These are phyloP conservation scores for Enteromius treurensis DNA, from an alignment of 2,797 vertebrate genomes.

Conservation along the genomic window DNA sequence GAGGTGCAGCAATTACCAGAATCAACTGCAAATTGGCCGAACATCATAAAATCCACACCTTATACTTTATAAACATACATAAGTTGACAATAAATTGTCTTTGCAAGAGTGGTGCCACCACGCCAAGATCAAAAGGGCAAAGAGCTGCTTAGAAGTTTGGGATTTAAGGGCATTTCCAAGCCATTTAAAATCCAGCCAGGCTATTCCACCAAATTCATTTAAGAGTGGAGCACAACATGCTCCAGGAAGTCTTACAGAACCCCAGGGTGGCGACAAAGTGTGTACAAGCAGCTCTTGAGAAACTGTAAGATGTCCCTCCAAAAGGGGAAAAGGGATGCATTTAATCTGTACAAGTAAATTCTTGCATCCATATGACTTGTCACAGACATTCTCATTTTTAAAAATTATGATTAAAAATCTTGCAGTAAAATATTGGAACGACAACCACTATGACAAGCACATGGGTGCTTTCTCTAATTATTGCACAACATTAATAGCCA, in stretches of 20 bases:
- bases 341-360: not conserved
- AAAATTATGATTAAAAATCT: no score
- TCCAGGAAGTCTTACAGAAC: not conserved
- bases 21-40: not conserved
- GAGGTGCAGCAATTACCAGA: not conserved
- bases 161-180: not conserved
- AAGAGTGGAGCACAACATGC: not conserved
- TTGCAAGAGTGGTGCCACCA: not conserved
- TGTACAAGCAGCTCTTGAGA: not conserved
- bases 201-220: not conserved
- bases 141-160: not conserved
- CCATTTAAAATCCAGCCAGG: not conserved
- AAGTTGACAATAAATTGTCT: not conserved
- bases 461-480: not conserved
- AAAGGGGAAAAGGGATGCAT: not conserved
- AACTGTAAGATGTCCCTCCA: not conserved
- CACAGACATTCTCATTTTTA: not conserved
- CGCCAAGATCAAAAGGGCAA: not conserved
- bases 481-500: not conserved
- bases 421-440: not conserved
- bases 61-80: not conserved
- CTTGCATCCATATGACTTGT: not conserved
- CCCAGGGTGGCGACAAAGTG: not conserved
- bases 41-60: not conserved
- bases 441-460: not conserved